Base-by-base conservation (phyloP, 2,113 vertebrate species). In the Todiramphus saurophagus region DNA sequence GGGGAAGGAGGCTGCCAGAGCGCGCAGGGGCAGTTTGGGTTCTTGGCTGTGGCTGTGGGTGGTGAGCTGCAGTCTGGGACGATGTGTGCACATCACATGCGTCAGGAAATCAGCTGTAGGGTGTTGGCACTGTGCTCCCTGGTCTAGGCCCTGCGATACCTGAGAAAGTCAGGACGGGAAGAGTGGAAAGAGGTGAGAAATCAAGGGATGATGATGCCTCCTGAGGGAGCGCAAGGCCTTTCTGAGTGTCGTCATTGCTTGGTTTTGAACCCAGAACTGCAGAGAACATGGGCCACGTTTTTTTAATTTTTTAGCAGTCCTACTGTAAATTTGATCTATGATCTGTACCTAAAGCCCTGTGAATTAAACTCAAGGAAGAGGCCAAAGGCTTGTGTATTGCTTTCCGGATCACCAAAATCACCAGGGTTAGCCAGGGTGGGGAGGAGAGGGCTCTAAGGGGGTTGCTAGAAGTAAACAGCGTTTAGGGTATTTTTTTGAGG, bases 361-460 rank as follows among this genome's bases (percentile, higher is more conserved):
- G 67, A 88, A 92, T 90, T 82, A 91, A 96, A 90, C 28, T 53
- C 58, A 23, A 87, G 68, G 11, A 87, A 72, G 60, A 68, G 17
- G 21, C 51, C 41, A n/a, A 43, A 70, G 50, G 60, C 35, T 90
- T 58, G 25, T 11, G 4, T 46, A 3, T 48, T 86, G 44, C 33
- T 77, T 85, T 59, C 43, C 1, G 3, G n/a, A 12, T 44, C 62
- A 83, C 56, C 19, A 66, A 59, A 87, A 64, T 11, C 9, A 21
- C 10, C 4, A 2, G 30, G 58, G 5, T 41, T 56, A 64, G 15
- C 35, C 41, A 69, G 44, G 68, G 28, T 1, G 6, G 37, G 41
- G 21, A 73, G 25, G 35, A 67, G 46, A 64, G 14, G n/a, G 16
- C 39, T 66, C 16, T 24, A 4, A 18, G 41, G 14, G 53, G 15